Conservation (phyloP, 2,888 invertebrate genomes). For the Caenorhabditis sinica region DNA sequence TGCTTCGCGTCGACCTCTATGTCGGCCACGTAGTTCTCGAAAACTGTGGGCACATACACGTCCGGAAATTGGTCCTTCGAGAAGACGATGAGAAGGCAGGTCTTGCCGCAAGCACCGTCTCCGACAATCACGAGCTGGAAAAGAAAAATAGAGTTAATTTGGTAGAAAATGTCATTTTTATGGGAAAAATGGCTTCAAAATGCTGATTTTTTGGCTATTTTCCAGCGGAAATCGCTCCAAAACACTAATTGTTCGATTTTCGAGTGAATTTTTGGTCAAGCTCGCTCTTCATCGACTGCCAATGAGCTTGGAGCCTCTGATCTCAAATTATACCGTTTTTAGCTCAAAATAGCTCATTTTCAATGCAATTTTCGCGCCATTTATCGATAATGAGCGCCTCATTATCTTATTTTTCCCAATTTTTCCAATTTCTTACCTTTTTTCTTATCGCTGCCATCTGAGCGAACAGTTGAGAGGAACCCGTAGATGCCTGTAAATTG, state of each 20-base stretch:
- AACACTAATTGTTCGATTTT: no score
- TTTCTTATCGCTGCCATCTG: constrained; percentile 80
- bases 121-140: constrained; percentile 83
- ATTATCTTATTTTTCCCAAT: constrained; percentile 41
- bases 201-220: no score
- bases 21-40: constrained; percentile 99
- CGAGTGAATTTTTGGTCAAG: no score
- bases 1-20: constrained; percentile 98
- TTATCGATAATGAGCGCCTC: constrained; percentile 28
- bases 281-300: neutral
- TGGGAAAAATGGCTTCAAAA: no score
- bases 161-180: no score
- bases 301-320: no score
- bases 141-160: neutral
- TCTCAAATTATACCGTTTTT: no score
- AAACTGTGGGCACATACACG: constrained; percentile 98
- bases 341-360: neutral
- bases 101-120: constrained; percentile 99
- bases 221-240: no score
- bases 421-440: constrained; percentile 68
- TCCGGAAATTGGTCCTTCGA: constrained; percentile 99
- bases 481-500: no score
- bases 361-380: constrained; percentile 1
- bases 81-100: constrained; percentile 98
- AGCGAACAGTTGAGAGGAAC: constrained; percentile 23